Conservation (phyloP, 2,797 vertebrate species). For the Parotocinclus haroldoi region DNA sequence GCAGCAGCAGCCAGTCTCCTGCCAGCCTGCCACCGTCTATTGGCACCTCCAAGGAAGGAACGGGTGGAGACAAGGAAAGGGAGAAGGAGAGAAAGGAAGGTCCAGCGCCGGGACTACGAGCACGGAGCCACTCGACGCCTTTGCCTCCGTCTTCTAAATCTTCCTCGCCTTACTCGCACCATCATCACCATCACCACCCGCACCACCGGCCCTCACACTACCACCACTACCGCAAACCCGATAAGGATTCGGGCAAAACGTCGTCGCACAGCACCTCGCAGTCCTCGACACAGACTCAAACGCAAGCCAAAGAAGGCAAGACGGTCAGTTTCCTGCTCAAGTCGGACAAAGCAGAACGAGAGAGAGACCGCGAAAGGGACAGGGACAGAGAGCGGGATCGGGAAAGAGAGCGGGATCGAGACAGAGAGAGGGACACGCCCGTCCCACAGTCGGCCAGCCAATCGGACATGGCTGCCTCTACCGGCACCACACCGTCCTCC, state of each 20-base stretch:
- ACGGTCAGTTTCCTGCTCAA: constrained; percentile 76
- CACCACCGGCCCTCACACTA: constrained; percentile 85
- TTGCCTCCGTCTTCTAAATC: constrained; percentile 83
- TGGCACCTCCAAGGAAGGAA: constrained; percentile 68
- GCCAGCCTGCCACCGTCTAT: constrained; percentile 49
- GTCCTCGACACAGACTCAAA: constrained; percentile 69
- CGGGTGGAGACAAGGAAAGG: constrained; percentile 44
- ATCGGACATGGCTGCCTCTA: constrained; percentile 58
- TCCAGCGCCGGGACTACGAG: constrained; percentile 75
- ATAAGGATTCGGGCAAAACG: constrained; percentile 71
- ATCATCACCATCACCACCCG: constrained; percentile 76
- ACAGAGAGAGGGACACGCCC: constrained; percentile 51
- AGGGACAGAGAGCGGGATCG: constrained; percentile 71
- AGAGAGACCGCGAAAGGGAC: constrained; percentile 53
- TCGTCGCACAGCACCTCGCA: constrained; percentile 60
- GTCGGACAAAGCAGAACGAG: constrained; percentile 68
- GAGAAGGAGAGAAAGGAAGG: constrained; percentile 71
- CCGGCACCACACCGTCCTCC: constrained; percentile 3
- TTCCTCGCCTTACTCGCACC: constrained; percentile 75
- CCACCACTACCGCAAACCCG: constrained; percentile 81
- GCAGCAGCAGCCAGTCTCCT: constrained; percentile 40
- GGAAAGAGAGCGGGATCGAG: constrained; percentile 60
- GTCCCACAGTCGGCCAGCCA: constrained; percentile 36
- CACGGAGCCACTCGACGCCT: constrained; percentile 89
- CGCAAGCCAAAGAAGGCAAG: constrained; percentile 76